Conservation (phyloP, 2,113 vertebrate genomes). For the Cariama cristata region DNA sequence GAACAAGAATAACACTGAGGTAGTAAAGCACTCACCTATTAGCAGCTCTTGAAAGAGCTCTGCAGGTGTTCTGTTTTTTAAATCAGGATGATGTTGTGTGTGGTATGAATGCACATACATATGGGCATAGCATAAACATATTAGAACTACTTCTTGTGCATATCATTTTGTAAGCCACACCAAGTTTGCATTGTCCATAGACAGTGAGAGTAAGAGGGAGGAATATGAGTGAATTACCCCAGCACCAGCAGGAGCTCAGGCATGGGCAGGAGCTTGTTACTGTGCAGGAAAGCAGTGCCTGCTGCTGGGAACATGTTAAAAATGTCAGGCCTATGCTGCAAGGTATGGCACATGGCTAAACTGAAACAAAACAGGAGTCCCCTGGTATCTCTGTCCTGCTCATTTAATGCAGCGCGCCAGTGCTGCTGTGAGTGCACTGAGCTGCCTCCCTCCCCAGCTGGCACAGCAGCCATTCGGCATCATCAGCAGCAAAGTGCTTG, state of each 20-base stretch:
- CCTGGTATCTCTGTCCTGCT: not conserved
- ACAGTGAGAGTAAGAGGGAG: not conserved
- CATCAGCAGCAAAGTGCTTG: fast-evolving
- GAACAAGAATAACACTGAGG: not conserved
- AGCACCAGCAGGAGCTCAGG: not conserved
- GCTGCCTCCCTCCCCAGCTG: not conserved
- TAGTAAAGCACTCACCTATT: not conserved
- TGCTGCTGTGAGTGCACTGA: fast-evolving
- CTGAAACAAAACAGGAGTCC: not conserved
- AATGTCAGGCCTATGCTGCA: not conserved
- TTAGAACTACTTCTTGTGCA: not conserved
- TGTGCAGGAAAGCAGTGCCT: not conserved
- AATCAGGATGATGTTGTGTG: not conserved
- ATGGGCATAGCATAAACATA: not conserved
- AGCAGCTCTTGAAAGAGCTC: not conserved
- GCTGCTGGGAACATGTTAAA: not conserved
- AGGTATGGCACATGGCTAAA: not conserved
- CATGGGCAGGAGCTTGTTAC: not conserved
- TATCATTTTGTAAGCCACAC: not conserved
- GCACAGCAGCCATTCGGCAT: not conserved
- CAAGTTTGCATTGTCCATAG: fast-evolving
- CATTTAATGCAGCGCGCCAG: fast-evolving
- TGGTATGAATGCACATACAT: not conserved
- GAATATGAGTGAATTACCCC: not conserved
- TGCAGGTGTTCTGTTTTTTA: not conserved